Conservation (phyloP, 1,140 invertebrate species). For the Sminthurides bifidus region DNA sequence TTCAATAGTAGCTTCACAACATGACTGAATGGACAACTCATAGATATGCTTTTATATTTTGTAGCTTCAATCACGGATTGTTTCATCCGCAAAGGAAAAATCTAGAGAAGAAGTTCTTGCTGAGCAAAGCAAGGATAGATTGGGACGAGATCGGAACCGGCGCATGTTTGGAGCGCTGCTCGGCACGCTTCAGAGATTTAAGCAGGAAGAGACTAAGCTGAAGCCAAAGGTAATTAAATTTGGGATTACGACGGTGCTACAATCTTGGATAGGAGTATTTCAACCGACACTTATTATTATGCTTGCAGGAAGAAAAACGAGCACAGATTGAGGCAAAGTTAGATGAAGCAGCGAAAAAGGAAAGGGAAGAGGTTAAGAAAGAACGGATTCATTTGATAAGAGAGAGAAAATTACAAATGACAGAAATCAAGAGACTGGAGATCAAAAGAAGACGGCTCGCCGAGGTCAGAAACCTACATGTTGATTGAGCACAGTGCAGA, state of each 20-base stretch:
- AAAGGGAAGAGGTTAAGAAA: conserved; percentile 70
- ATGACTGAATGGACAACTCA: neutral
- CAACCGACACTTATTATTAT: conserved; percentile 6
- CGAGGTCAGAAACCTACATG: conserved; percentile 47
- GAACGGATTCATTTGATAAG: conserved; percentile 75
- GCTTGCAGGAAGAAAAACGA: conserved; percentile 57
- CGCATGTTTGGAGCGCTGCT: conserved; percentile 90
- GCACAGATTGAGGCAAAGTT: conserved; percentile 85
- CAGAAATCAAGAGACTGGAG: conserved; percentile 78
- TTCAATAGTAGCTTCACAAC: neutral
- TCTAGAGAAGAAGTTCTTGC: conserved; percentile 64
- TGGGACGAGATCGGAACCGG: conserved; percentile 50
- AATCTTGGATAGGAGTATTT: neutral
- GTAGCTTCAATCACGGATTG: conserved; percentile 27
- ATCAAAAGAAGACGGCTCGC: conserved; percentile 75
- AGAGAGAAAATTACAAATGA: conserved; percentile 71
- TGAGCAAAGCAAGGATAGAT: conserved; percentile 62
- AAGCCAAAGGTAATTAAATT: conserved; percentile 48
- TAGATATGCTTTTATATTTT: neutral
- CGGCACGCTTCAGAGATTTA: conserved; percentile 88
- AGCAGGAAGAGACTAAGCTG: conserved; percentile 80
- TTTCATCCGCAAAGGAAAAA: conserved; percentile 32
- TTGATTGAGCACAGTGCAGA: neutral
- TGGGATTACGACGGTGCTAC: neutral
- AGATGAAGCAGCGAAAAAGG: conserved; percentile 75